phyloP scores from a whole-genome alignment of 1,140 invertebrate genomes.

The Idris sp. region DNA sequence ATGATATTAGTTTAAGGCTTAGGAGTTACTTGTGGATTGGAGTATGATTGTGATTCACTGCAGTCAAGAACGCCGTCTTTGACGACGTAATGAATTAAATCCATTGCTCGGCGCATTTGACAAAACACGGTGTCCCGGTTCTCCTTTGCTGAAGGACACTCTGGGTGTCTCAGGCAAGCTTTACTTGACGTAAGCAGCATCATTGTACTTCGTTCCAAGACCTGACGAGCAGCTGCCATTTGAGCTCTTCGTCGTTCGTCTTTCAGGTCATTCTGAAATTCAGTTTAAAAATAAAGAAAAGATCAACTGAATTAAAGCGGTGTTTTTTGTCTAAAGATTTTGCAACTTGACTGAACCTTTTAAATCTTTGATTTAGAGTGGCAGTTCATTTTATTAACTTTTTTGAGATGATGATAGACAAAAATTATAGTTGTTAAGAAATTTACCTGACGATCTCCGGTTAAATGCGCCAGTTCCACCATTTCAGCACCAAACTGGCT shows the following conservation, averaged over 20 bases:
- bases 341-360: too few relatives aligned
- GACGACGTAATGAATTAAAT: conserved; percentile 97
- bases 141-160: conserved; percentile 93
- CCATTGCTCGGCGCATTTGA: conserved; percentile 97
- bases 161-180: conserved; percentile 95
- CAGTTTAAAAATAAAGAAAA: too few relatives aligned
- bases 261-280: conserved; percentile 90
- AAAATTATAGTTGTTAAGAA: conserved; percentile 1
- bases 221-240: conserved; percentile 95
- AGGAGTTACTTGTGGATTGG: conserved; percentile 77
- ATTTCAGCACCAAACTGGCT: conserved; percentile 98
- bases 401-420: too few relatives aligned
- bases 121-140: conserved; percentile 98
- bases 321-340: too few relatives aligned
- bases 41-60: conserved; percentile 77
- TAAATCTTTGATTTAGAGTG: too few relatives aligned
- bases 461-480: conserved; percentile 97
- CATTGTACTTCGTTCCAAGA: conserved; percentile 98
- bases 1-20: too few relatives aligned
- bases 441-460: conserved; percentile 81
- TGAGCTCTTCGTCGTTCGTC: conserved; percentile 96
- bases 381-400: too few relatives aligned
- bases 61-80: conserved; percentile 92
- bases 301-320: too few relatives aligned
- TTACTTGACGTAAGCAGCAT: conserved; percentile 98